These are phyloP conservation scores for Florisuga fusca DNA, from an alignment of 2,797 vertebrate species.

Conservation along the genomic window DNA sequence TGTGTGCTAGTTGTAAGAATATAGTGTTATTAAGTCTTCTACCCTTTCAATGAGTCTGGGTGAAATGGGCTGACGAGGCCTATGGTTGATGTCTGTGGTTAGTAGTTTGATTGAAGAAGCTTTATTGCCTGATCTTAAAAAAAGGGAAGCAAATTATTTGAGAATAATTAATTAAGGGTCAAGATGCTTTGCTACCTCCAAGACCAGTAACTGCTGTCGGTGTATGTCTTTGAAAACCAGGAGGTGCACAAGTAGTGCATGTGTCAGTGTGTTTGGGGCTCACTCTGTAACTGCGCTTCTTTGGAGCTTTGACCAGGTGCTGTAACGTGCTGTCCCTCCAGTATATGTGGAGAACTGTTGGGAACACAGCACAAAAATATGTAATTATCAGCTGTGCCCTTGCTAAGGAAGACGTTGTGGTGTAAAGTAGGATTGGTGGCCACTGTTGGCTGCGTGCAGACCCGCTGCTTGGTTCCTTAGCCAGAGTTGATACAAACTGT, in stretches of 20 bases:
- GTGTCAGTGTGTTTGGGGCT: fast-evolving
- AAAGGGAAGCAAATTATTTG: not conserved
- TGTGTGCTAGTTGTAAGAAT: not conserved
- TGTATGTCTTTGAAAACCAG: not conserved
- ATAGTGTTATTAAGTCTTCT: not conserved
- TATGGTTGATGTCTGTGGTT: not conserved
- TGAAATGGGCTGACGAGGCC: not conserved
- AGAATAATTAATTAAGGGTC: not conserved
- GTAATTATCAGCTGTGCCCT: not conserved
- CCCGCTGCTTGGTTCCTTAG: not conserved
- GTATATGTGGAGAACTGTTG: not conserved
- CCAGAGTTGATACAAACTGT: not conserved
- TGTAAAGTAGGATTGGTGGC: not conserved
- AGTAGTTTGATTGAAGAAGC: not conserved
- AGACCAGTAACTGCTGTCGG: not conserved
- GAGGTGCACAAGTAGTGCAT: not conserved
- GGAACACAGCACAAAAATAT: not conserved
- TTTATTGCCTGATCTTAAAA: not conserved
- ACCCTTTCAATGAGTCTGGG: not conserved
- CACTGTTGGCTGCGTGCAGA: fast-evolving
- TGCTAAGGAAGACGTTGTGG: not conserved
- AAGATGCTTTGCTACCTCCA: not conserved
- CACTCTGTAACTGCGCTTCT: not conserved
- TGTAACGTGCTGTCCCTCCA: not conserved
- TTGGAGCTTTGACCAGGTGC: not conserved